phyloP scores from a whole-genome alignment of 2,888 invertebrate species.

The Drosophila histrio region DNA sequence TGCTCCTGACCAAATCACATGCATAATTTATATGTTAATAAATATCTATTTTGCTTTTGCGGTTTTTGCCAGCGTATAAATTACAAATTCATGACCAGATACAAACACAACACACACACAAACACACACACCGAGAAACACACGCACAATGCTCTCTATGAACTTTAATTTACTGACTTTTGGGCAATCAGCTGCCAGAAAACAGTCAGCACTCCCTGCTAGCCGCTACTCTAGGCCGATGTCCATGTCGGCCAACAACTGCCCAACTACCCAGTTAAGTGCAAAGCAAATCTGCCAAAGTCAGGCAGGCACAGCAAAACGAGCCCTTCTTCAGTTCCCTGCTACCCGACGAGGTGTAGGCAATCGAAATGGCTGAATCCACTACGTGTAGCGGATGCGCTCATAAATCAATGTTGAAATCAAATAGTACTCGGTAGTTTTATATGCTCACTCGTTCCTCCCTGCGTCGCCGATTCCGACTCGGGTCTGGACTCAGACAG shows the following conservation, averaged over 20 bases:
- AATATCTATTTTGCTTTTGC: constrained; percentile 77
- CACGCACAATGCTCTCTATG: constrained; percentile 33
- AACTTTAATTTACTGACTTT: constrained; percentile 78
- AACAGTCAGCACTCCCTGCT: constrained; percentile 26
- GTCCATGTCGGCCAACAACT: constrained; percentile 20
- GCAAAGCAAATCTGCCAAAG: constrained; percentile 74
- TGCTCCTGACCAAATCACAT: constrained; percentile 66
- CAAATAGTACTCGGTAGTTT: constrained; percentile 74
- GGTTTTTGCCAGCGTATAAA: constrained; percentile 73
- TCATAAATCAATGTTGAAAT: constrained; percentile 79
- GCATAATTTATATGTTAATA: constrained; percentile 79
- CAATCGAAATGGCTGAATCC: constrained; percentile 50
- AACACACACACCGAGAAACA: constrained; percentile 3
- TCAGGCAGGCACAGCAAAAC: constrained; percentile 10
- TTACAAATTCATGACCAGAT: constrained; percentile 71
- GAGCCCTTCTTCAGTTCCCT: background rate
- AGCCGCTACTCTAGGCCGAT: background rate
- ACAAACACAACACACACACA: constrained; percentile 19
- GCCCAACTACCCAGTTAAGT: constrained; percentile 49
- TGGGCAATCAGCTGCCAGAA: constrained; percentile 77
- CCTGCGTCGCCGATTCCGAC: constrained; percentile 2
- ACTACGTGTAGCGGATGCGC: constrained; percentile 75
- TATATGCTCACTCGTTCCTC: constrained; percentile 36
- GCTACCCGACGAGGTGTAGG: constrained; percentile 14
- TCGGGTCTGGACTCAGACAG: constrained; percentile 10